These are phyloP conservation scores for Ecliptopera silaceata DNA, from an alignment of 2,888 invertebrate species.

Conservation along the genomic window DNA sequence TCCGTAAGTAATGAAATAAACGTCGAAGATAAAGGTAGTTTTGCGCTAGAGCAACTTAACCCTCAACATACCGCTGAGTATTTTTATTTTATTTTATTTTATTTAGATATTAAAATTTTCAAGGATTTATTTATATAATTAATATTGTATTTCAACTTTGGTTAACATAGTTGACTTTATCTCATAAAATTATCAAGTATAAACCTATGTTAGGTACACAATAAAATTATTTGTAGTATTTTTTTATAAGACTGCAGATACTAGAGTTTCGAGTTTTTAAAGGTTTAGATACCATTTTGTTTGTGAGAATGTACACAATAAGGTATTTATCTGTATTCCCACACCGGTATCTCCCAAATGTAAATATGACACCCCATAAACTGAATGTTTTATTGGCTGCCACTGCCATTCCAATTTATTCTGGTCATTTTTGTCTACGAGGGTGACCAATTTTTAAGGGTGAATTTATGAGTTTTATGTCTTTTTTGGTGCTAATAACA, in stretches of 20 bases:
- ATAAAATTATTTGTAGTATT: too few species aligned
- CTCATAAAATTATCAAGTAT: too few species aligned
- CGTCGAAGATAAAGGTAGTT: constrained; percentile 43
- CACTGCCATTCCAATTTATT: constrained; percentile 81
- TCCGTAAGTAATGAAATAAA: constrained; percentile 51
- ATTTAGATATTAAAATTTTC: not conserved
- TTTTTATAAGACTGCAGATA: too few species aligned
- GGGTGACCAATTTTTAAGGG: constrained; percentile 79
- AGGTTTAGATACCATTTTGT: too few species aligned
- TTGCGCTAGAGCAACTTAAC: constrained; percentile 24
- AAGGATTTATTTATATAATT: too few species aligned
- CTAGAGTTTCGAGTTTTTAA: too few species aligned
- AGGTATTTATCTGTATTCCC: constrained; percentile 68
- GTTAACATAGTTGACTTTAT: too few species aligned
- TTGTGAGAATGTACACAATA: constrained; percentile 40
- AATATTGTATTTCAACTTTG: too few species aligned
- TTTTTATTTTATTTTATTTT: not conserved
- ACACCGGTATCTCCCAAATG: constrained; percentile 75
- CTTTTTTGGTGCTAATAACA: constrained; percentile 64
- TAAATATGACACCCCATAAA: constrained; percentile 83
- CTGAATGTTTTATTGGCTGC: constrained; percentile 80
- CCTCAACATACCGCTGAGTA: constrained; percentile 8
- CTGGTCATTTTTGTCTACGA: constrained; percentile 81
- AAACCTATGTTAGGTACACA: too few species aligned
- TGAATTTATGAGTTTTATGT: constrained; percentile 70